These are phyloP conservation scores for Chrysogorgia sp. DNA, from an alignment of 92 coral and sea anemone species.

Conservation along the genomic window DNA sequence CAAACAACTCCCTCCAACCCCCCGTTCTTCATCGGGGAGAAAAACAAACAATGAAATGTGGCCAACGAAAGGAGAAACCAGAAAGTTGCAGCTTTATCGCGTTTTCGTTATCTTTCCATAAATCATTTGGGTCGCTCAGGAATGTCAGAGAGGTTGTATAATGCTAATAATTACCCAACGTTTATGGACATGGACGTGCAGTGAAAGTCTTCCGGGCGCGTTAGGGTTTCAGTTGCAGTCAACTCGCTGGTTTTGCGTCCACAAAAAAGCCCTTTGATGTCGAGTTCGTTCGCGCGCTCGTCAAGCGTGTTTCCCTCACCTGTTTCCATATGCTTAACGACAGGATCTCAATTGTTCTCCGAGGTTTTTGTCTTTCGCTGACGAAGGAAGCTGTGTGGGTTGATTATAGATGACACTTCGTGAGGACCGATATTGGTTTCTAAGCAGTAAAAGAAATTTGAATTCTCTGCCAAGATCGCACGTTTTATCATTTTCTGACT, in stretches of 20 bases:
- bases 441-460: neutral
- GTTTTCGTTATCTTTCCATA: constrained; percentile 24
- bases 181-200: neutral
- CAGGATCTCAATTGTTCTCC: constrained; percentile 3
- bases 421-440: constrained; percentile 19
- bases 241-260: neutral
- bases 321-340: constrained; percentile 13
- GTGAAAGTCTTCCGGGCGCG: neutral
- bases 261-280: constrained; percentile 18
- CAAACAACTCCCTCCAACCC: neutral
- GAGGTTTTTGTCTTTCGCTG: constrained; percentile 2
- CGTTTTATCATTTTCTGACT: neutral
- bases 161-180: constrained; percentile 31
- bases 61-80: neutral
- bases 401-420: constrained; percentile 22
- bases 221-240: too few species aligned
- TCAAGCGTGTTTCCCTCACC: constrained; percentile 35
- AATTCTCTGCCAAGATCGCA: constrained; percentile 1
- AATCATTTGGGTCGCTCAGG: constrained; percentile 23
- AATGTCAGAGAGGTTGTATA: constrained; percentile 30
- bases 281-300: constrained; percentile 2
- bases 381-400: constrained; percentile 21
- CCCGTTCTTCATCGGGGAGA: neutral
- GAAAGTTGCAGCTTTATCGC: constrained; percentile 26
- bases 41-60: constrained; percentile 19